Base-by-base conservation (phyloP, 2,113 vertebrate genomes). In the Menura novaehollandiae region DNA sequence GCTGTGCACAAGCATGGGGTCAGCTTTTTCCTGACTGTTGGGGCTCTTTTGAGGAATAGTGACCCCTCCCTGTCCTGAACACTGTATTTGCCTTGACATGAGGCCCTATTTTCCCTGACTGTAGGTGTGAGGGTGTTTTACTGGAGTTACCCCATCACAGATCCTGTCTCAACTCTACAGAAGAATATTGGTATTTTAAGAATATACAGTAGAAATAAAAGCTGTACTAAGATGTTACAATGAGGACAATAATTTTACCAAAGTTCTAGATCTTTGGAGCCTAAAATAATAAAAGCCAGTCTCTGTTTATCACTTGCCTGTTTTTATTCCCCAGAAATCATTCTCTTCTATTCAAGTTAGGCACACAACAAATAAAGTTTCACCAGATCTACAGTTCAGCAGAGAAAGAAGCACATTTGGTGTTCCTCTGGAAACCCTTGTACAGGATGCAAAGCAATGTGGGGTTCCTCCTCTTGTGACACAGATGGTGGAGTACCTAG, bases 401-500 rank as follows among this genome's bases (percentile, higher is more conserved):
- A 30, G 62, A 49, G 95, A 79, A 69, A 35, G 23, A 30, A 75
- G 7, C 46, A 91, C 92, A 3, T 99, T 98, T 94, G 98, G 97
- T 28, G 97, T 98, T 81, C 78, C 97, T 71, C 92, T 99, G 71
- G 97, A 98, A 79, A 94, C 18, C 15, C 96, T 98, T 22, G 56
- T 64, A 7, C 55, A 95, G 85, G 81, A 85, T 85, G 81, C 92
- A 85, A 55, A 84, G 4, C 71, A 63, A 33, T 59, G 92, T 93
- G 67, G 88, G 26, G 76, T 99, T 71, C 98, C 98, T 24, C 87
- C 94, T 55, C 92, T 98, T 39, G 91, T 99, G 27, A 88, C 82
- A 85, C 93, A 98, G 78, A 98, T 98, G 97, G 98, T 99, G 78
- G 97, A 98, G 64, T 98, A 98, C 91, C 95, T 99, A 39, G 98